Evolutionary conservation across 1,140 invertebrate genomes (phyloP).

Genomic region (Bombus consobrinus): DNA sequence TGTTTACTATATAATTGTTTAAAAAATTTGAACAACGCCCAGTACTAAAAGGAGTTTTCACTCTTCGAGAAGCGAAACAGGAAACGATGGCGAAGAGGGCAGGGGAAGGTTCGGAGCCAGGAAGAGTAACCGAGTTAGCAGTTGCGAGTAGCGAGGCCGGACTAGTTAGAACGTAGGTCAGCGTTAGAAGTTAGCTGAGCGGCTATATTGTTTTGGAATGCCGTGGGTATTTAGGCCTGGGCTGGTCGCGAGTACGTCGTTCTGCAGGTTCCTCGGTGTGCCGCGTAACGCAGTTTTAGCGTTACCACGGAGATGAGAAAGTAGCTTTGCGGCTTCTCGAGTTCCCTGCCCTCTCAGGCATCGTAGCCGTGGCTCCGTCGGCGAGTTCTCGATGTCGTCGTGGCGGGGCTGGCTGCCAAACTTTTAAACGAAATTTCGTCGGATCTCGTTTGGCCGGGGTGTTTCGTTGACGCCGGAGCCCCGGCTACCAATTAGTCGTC

Average conservation of each 20-base stretch:
- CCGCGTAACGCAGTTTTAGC: constrained; percentile 72
- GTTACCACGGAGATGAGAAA: constrained; percentile 69
- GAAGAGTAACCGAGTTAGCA: constrained; percentile 73
- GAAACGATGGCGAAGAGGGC: background rate
- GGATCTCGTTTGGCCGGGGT: constrained; percentile 70
- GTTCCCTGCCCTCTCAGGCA: background rate
- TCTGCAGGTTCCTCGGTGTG: constrained; percentile 34
- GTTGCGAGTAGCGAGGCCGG: constrained; percentile 65
- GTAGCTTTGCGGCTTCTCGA: constrained; percentile 71
- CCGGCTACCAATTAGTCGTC: constrained; percentile 59
- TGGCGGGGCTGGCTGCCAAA: constrained; percentile 57
- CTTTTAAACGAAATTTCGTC: constrained; percentile 74
- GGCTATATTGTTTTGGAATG: constrained; percentile 76
- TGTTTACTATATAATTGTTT: too few species aligned
- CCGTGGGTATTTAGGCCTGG: constrained; percentile 73
- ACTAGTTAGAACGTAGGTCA: constrained; percentile 75
- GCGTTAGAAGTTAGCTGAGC: constrained; percentile 69
- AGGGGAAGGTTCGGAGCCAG: background rate
- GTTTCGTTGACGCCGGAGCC: constrained; percentile 53
- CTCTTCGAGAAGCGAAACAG: background rate
- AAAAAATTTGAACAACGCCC: too few species aligned
- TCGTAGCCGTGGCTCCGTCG: background rate
- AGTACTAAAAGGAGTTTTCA: too few species aligned
- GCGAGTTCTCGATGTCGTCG: constrained; percentile 41
- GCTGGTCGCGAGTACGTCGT: constrained; percentile 21